These are phyloP conservation scores for Ceratitis capitata DNA, from an alignment of 1,140 invertebrate genomes.

Conservation along the genomic window DNA sequence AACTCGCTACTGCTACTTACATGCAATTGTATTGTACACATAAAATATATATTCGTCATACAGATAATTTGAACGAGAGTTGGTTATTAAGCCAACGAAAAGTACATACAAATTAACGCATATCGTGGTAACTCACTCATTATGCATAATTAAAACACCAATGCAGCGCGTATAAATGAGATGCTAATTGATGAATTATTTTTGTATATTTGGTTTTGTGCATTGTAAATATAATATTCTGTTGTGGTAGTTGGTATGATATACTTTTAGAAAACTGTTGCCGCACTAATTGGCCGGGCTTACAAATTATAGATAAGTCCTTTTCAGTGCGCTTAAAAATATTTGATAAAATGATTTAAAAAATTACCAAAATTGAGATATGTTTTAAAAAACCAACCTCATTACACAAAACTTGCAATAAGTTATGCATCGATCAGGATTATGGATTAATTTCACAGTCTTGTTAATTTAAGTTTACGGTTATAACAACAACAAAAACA, in stretches of 20 bases:
- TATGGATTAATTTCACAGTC: too few relatives aligned
- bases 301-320: neutral
- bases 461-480: too few relatives aligned
- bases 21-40: neutral
- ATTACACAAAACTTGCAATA: too few relatives aligned
- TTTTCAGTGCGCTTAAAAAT: too few relatives aligned
- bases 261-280: neutral
- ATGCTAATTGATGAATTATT: conserved; percentile 13
- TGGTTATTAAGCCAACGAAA: neutral
- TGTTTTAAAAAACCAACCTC: too few relatives aligned
- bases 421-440: too few relatives aligned
- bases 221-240: neutral
- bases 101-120: neutral
- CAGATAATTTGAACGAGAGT: neutral
- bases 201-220: neutral
- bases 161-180: neutral
- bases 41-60: neutral
- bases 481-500: too few relatives aligned
- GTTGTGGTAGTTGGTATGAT: neutral
- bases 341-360: too few relatives aligned
- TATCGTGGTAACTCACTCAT: neutral
- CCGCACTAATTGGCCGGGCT: neutral
- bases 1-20: too few relatives aligned
- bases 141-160: conserved; percentile 17
- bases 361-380: too few relatives aligned